These are phyloP conservation scores for Eleginops maclovinus DNA, from an alignment of 2,113 vertebrate species.

Conservation along the genomic window DNA sequence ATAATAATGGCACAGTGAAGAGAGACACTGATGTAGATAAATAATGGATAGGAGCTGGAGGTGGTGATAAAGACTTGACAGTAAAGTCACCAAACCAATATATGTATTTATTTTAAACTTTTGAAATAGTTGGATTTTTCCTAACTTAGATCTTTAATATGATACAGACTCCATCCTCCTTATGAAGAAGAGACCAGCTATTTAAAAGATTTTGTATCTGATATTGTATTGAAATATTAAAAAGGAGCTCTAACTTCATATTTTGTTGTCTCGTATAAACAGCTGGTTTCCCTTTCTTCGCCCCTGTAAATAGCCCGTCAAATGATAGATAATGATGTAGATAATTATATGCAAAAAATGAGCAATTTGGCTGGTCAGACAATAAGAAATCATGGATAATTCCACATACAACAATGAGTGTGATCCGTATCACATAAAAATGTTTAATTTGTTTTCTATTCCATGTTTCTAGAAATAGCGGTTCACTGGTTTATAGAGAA, in stretches of 20 bases:
- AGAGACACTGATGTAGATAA: conserved; percentile 11
- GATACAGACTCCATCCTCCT: no score
- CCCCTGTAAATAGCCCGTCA: background rate
- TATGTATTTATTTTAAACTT: background rate
- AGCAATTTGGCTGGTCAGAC: conserved; percentile 13
- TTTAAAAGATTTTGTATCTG: background rate
- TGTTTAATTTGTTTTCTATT: conserved; percentile 14
- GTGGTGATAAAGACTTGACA: conserved; percentile 8
- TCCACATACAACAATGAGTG: conserved; percentile 12
- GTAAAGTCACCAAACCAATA: background rate
- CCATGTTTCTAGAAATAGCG: background rate
- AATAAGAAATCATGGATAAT: conserved; percentile 12
- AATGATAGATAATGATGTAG: conserved; percentile 26
- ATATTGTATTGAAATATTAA: background rate
- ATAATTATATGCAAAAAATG: conserved; percentile 16
- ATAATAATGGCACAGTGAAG: conserved; percentile 24
- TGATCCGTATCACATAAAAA: background rate
- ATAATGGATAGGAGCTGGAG: conserved; percentile 12
- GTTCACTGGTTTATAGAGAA: background rate
- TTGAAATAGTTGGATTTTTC: background rate
- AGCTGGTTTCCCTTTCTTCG: background rate
- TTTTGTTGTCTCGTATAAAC: conserved; percentile 6
- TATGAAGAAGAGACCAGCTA: background rate
- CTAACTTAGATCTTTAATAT: background rate
- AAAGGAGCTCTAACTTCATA: conserved; percentile 1